Base-by-base conservation (phyloP, 2,113 vertebrate genomes). In the Reinhardtius hippoglossoides region DNA sequence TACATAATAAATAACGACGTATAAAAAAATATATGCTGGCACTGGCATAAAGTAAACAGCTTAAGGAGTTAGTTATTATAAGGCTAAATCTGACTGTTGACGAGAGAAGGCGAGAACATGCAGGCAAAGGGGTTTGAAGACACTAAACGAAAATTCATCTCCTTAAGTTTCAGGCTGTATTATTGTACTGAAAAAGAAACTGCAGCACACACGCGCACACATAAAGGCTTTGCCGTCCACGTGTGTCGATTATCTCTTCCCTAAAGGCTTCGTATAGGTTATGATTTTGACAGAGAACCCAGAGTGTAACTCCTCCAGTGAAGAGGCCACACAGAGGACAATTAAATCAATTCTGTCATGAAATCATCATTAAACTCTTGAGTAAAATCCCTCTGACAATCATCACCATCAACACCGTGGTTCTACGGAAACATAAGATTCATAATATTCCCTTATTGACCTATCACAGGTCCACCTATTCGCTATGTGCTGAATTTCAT, bases 41-140 rank as follows among this genome's bases (percentile, higher is more conserved):
- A 89, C 83, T 67, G 68, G 26, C 70, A 70, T 50, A 81, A 81
- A 74, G 81, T 74, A 88, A 90, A 89, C 65, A 52, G 67, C 46
- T 74, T 15, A 10, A 71, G 52, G 54, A 80, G 56, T 82, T 72
- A 50, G 48, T 67, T 37, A 52, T 60, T 56, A 71, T 81, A 83
- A 88, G 82, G 84, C 76, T 67, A 27, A 74, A 67, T 72, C 62
- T 83, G 80, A 80, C 72, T 26, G 20, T 23, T 48, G 46, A 69
- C 40, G 57, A 78, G 44, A 75, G 40, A 87, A 89, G 86, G 83
- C 84, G 82, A 81, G n/a, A 76, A 57, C 77, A 89, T 88, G 81
- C 88, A 87, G 76, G 83, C 57, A 16, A 31, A 80, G 52, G 74
- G n/a, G 35, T 62, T 67, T 87, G 81, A 88, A 92, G 78, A 90